A percentile compares a stretch with the other conserved stretches of the same genome.
phyloP scores from a whole-genome alignment of 2,113 vertebrate genomes.

The Anas platyrhynchos region DNA sequence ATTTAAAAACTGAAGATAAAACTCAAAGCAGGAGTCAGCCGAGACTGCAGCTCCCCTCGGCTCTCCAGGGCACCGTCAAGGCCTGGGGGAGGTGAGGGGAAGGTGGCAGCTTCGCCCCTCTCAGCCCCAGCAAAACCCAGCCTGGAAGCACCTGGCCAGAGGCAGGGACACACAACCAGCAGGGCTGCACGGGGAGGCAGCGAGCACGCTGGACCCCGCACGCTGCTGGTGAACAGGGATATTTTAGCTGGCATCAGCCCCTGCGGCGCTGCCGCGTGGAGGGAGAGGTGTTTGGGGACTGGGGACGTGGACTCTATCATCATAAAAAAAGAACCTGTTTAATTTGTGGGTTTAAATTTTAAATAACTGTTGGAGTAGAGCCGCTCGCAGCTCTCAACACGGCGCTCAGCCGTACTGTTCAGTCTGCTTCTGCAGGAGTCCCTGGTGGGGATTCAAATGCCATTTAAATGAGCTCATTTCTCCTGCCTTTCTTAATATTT shows the following conservation, averaged over 20 bases:
- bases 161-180: rapidly evolving
- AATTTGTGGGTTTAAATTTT: constrained; percentile 53
- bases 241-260: background rate
- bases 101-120: background rate
- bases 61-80: background rate
- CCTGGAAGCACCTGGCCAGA: background rate
- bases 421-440: background rate
- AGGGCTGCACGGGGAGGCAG: background rate
- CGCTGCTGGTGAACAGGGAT: rapidly evolving
- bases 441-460: background rate
- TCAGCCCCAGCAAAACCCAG: rapidly evolving
- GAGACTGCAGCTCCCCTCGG: background rate
- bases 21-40: background rate
- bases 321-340: constrained; percentile 7
- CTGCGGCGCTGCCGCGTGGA: rapidly evolving
- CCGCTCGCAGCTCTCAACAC: background rate
- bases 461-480: background rate
- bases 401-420: background rate
- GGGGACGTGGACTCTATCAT: background rate
- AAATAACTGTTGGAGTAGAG: constrained; percentile 24
- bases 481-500: background rate
- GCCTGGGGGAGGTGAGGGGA: background rate
- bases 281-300: background rate
- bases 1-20: background rate
- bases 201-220: background rate